These are phyloP conservation scores for Campoletis sonorensis DNA, from an alignment of 1,140 invertebrate genomes.

Conservation along the genomic window DNA sequence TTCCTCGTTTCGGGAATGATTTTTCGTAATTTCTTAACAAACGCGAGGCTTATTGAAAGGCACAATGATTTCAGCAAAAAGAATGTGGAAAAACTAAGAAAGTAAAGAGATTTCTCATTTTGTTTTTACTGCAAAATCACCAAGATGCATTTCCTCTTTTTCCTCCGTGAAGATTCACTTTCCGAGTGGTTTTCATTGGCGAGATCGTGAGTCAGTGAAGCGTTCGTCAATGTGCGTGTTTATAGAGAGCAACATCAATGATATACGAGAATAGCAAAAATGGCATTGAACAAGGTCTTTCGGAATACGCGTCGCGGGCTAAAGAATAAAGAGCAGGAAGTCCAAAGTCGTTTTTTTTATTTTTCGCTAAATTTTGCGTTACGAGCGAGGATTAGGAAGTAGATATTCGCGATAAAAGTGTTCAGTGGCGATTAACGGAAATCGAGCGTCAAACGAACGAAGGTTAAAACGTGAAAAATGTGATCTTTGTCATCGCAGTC, in stretches of 20 bases:
- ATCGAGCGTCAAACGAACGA: neutral
- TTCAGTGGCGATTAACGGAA: neutral
- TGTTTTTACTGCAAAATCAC: too few relatives aligned
- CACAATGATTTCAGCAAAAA: too few relatives aligned
- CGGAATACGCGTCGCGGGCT: conserved; percentile 52
- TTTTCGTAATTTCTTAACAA: too few relatives aligned
- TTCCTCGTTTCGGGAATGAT: too few relatives aligned
- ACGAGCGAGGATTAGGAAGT: neutral
- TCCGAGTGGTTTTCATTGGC: neutral
- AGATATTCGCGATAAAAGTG: neutral
- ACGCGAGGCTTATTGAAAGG: too few relatives aligned
- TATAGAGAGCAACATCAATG: conserved; percentile 5
- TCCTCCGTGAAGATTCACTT: neutral
- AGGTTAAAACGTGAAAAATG: neutral
- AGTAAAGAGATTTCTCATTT: too few relatives aligned
- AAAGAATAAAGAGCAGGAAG: conserved; percentile 52
- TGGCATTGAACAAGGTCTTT: conserved; percentile 64
- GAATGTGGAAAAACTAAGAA: too few relatives aligned
- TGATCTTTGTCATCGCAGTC: neutral
- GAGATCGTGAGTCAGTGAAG: conserved; percentile 15
- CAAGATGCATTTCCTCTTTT: too few relatives aligned
- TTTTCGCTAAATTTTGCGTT: conserved; percentile 35
- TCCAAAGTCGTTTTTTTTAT: conserved; percentile 31
- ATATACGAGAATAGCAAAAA: conserved; percentile 45
- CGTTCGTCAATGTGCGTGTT: neutral